Conservation (phyloP, 1,140 invertebrate species). For the Formica exsecta region DNA sequence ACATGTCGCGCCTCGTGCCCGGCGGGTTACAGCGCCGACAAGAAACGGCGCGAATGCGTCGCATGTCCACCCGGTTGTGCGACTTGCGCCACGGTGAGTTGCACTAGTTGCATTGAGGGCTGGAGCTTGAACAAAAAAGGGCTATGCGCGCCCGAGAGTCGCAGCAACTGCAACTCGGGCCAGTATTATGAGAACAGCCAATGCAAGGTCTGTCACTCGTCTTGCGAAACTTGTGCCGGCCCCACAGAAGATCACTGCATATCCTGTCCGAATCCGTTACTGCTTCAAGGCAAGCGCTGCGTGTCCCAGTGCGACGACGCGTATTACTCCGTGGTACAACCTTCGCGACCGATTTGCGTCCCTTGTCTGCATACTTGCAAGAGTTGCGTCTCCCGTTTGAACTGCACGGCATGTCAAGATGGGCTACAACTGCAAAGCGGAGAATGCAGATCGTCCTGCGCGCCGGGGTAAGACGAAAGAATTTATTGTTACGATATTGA, state of each 20-base stretch:
- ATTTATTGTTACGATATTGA: not conserved
- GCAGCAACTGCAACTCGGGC: conserved; percentile 89
- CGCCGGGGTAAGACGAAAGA: conserved; percentile 86
- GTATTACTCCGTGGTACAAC: conserved; percentile 88
- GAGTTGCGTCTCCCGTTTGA: conserved; percentile 91
- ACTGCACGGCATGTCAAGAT: conserved; percentile 92
- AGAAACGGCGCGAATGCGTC: conserved; percentile 91
- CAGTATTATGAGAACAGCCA: conserved; percentile 90
- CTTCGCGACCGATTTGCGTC: conserved; percentile 89
- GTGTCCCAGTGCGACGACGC: conserved; percentile 91
- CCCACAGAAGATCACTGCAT: conserved; percentile 90
- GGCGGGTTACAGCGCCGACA: conserved; percentile 90
- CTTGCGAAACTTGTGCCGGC: conserved; percentile 91
- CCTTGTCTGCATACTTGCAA: conserved; percentile 93
- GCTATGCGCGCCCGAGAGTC: conserved; percentile 89
- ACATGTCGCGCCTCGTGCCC: conserved; percentile 89
- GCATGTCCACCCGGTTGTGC: conserved; percentile 91
- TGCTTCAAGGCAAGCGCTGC: conserved; percentile 90
- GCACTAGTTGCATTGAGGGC: conserved; percentile 90
- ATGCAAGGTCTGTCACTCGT: conserved; percentile 90
- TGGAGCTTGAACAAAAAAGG: conserved; percentile 92
- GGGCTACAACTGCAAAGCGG: conserved; percentile 92
- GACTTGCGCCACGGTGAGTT: conserved; percentile 90
- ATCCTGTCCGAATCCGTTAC: conserved; percentile 89
- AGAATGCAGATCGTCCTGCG: conserved; percentile 92